Base-by-base conservation (phyloP, 2,113 vertebrate genomes). In the Sterrhoptilus dennistouni region DNA sequence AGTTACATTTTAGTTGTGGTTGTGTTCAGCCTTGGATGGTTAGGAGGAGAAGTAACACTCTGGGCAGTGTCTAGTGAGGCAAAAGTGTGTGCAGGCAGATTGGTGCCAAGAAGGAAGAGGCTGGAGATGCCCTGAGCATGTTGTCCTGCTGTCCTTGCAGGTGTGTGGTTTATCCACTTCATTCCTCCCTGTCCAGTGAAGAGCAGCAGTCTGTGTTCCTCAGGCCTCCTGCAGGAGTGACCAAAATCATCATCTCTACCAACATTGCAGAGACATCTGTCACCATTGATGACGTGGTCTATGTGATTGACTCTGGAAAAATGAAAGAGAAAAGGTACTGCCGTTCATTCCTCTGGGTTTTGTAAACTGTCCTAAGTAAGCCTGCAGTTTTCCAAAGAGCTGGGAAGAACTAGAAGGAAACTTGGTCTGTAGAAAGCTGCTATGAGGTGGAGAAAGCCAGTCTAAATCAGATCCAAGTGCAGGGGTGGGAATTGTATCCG, bases 231-330 rank as follows among this genome's bases (percentile, higher is more conserved):
- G 74, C 96, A 3, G 99, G 99, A 22, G 98, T 99, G 71, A 99
- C 96, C 42, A 99, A 99, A 97, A 99, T 99, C 91, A 99, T 99
- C 89, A 99, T 99, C 96, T 99, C 99, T 91, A 99, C 99, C 82
- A 99, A 99, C 96, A 99, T 99, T 57, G 99, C 99, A 8, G 99
- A 99, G 97, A 99, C 99, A 1, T 99, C 99, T 16, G 98, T 99
- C 76, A 99, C 99, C 96, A 99, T 99, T 2, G 99, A 99, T 63
- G 99, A 99, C 18, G 98, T 99, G 47, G 98, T 99, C 12, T 99
- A 99, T 52, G 99, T 99, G 90, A 98, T 99, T 17, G 99, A 99
- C 96, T 99, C 98, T 1, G 99, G 99, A 45, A 99, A 99, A 96
- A 99, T 99, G 99, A 99, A 99, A 93, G 99, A 99, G 97, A 99